Evolutionary conservation across 2,113 vertebrate genomes (phyloP).

Genomic region (Ramphastos sulfuratus): DNA sequence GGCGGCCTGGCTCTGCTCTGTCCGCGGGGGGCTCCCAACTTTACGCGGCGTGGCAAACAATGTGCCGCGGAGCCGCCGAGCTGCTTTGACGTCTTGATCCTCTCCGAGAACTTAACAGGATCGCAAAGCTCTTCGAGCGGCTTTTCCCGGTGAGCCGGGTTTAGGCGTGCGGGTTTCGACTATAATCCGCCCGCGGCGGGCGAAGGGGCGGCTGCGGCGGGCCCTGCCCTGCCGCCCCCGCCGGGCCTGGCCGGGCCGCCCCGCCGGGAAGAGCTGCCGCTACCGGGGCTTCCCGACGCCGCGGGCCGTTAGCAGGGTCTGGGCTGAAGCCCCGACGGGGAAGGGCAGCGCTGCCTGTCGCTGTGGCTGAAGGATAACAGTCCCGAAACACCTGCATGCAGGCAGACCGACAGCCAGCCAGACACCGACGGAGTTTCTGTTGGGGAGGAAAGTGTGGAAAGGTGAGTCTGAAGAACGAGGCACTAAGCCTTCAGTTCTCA

Average conservation of each 20-base stretch:
- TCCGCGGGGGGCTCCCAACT: neutral
- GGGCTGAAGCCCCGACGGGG: too few relatives aligned
- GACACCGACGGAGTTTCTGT: neutral
- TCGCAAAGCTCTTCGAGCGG: neutral
- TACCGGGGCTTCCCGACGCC: neutral
- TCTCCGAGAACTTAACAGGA: conserved; percentile 59
- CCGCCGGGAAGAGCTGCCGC: neutral
- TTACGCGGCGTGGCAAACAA: neutral
- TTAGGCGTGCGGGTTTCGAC: neutral
- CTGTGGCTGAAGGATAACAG: neutral
- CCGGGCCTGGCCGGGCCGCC: neutral
- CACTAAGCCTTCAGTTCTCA: rapidly evolving
- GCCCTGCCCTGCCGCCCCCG: neutral
- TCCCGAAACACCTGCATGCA: rapidly evolving
- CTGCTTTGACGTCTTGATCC: conserved; percentile 53
- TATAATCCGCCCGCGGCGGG: neutral
- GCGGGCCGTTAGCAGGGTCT: neutral
- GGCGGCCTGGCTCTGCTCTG: neutral
- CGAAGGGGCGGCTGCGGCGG: neutral
- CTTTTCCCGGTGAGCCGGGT: conserved; percentile 4
- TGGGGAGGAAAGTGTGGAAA: neutral
- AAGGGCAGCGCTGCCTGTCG: neutral
- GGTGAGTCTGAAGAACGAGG: neutral
- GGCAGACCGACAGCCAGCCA: neutral
- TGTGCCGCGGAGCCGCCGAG: neutral